Base-by-base conservation (phyloP, 30 jellyfish, hydroid and myxozoan species). In the Haliclystus octoradiatus region DNA sequence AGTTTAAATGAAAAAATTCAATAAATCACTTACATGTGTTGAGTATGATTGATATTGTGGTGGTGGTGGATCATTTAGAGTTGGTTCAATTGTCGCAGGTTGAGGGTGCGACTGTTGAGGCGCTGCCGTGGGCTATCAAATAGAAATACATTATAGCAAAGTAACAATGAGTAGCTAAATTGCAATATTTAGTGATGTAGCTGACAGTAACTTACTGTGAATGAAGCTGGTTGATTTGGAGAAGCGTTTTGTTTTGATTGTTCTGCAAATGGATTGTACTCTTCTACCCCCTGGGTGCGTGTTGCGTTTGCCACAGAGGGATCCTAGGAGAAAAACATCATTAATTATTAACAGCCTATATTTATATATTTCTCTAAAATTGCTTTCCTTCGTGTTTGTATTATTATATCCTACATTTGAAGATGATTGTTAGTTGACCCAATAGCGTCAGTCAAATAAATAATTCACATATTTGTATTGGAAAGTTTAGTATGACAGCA, bases 51-150 rank as follows among this genome's bases (percentile, higher is more conserved):
- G 13, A 60, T 84, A 84, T 9, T 82, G 29, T 19, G 92, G 87
- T 19, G 92, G 87, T 26, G 95, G 95, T 15, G 82, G 82, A 28
- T 84, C 95, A 22, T 83, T 72, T 33, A 82, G 71, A 22, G 84
- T 72, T 31, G 95, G 95, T 68, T 84, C 95, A 30, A 84, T 76
- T 13, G 95, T 84, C 0, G 95, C 95, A 34, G 95, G 95, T 64
- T 69, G 92, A 2, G 87, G 65, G 64, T 53, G 64, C 14, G 80
- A 75, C 22, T 78, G 81, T 0, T 19, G 23, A 26, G 90, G 77
- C 47, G 75, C 47, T 15, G 63, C 63, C 1, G 63, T 60, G n/a
- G n/a, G n/a, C n/a, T n/a, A n/a, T n/a, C n/a, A n/a, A n/a, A 49
- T 14, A 23, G 15, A 14, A 24, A 34, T 31, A 50, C 19, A 22